A percentile compares a stretch with the other conserved stretches of the same genome.
Conservation (phyloP, 2,113 vertebrate species). For the Ammospiza nelsoni region DNA sequence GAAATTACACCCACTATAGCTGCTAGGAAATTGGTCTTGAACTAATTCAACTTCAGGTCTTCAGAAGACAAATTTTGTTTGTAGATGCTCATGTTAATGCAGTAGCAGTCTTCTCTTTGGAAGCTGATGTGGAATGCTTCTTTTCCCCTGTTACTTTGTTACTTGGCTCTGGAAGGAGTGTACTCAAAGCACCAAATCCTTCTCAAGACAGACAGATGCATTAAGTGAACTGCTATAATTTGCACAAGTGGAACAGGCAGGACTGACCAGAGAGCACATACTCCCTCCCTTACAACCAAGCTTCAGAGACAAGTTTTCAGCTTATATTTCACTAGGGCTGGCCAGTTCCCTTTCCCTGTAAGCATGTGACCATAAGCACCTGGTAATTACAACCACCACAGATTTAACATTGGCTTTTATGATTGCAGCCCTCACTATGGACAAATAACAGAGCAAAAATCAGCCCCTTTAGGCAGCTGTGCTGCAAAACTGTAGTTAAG, state of each 20-base stretch:
- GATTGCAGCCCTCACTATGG: not conserved
- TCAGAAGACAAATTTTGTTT: not conserved
- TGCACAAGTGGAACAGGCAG: not conserved
- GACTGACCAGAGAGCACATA: not conserved
- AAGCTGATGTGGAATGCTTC: not conserved
- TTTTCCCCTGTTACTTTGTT: not conserved
- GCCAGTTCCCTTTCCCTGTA: not conserved
- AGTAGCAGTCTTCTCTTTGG: not conserved
- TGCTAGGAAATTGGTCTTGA: not conserved
- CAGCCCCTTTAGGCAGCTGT: not conserved
- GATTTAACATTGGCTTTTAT: not conserved
- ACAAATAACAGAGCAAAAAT: not conserved
- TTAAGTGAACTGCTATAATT: not conserved
- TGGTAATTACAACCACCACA: not conserved
- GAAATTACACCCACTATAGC: not conserved
- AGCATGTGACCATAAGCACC: not conserved
- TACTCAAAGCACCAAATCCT: not conserved
- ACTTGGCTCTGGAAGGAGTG: not conserved
- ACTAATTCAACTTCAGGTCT: not conserved
- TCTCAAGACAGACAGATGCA: not conserved
- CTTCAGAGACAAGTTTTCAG: not conserved
- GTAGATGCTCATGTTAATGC: not conserved
- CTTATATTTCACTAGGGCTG: not conserved
- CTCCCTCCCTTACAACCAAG: accelerated
- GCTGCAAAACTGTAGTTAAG: not conserved